Percentiles rank a stretch among this genome's conserved stretches.
These are phyloP conservation scores for Caenorhabditis japonica DNA, from an alignment of 2,888 invertebrate genomes.

Conservation along the genomic window DNA sequence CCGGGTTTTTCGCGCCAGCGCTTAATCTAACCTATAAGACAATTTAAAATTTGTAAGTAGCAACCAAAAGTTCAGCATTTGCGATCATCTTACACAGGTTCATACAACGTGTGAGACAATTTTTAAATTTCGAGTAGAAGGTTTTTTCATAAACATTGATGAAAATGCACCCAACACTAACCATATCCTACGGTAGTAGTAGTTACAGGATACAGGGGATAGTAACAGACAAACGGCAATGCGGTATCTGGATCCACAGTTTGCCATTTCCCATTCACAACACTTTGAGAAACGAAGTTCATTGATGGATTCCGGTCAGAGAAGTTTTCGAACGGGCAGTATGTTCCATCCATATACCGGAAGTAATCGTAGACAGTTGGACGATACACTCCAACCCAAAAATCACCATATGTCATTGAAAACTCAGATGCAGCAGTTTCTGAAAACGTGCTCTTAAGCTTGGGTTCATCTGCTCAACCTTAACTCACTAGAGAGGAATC, in stretches of 20 bases:
- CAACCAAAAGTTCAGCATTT: too few relatives aligned
- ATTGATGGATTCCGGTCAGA: slow-evolving; percentile 9
- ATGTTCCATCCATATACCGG: neutral
- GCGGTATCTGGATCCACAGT: slow-evolving; percentile 1
- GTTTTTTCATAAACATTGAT: too few relatives aligned
- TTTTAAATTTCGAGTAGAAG: too few relatives aligned
- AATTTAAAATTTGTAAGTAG: too few relatives aligned
- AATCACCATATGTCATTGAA: neutral
- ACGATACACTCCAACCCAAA: slow-evolving; percentile 23
- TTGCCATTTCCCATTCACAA: slow-evolving; percentile 9
- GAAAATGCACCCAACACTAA: too few relatives aligned
- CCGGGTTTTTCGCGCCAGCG: too few relatives aligned
- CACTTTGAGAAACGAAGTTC: slow-evolving; percentile 3
- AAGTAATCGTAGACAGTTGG: slow-evolving; percentile 11
- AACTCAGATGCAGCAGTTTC: slow-evolving; percentile 2
- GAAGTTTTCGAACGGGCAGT: slow-evolving; percentile 5
- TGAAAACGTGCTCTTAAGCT: neutral
- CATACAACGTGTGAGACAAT: too few relatives aligned
- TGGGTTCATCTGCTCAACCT: neutral
- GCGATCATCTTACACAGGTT: too few relatives aligned
- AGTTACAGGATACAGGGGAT: too few relatives aligned
- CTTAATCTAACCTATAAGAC: too few relatives aligned
- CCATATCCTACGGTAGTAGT: too few relatives aligned
- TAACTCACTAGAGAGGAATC: slow-evolving; percentile 7
- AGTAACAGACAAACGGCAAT: slow-evolving; percentile 27